Conservation (phyloP, 2,113 vertebrate genomes). For the Python bivittatus region DNA sequence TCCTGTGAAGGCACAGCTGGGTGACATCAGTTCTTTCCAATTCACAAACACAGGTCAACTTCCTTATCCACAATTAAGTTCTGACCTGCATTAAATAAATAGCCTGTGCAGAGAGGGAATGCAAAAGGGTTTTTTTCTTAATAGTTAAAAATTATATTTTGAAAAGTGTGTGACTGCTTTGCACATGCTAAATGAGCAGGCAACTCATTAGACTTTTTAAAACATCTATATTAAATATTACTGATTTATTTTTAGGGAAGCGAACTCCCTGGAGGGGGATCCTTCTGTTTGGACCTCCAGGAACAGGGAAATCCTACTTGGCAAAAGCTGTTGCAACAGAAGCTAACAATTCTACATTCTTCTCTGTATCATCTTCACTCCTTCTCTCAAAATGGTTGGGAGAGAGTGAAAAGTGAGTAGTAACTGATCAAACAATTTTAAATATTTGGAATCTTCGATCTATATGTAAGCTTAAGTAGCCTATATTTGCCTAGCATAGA, state of each 20-base stretch:
- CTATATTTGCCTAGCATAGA: not conserved
- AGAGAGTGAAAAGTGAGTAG: constrained; percentile 96
- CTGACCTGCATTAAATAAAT: not conserved
- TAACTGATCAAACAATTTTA: not conserved
- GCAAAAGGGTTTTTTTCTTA: not conserved
- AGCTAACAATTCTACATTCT: constrained; percentile 98
- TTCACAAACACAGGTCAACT: not conserved
- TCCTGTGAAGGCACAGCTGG: not conserved
- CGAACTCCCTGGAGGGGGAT: constrained; percentile 97
- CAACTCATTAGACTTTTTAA: not conserved
- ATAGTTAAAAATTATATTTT: not conserved
- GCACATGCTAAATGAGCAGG: not conserved
- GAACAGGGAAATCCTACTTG: constrained; percentile 96
- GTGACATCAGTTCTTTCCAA: not conserved
- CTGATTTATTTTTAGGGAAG: constrained; percentile 79
- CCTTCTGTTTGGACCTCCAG: constrained; percentile 95
- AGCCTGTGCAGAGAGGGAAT: not conserved
- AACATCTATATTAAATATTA: not conserved
- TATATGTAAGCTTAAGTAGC: not conserved
- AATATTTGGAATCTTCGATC: not conserved
- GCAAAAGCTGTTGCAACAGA: constrained; percentile 98
- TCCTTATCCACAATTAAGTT: not conserved
- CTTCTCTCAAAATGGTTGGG: constrained; percentile 99
- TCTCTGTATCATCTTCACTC: constrained; percentile 95
- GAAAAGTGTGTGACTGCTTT: not conserved